Evolutionary conservation across 2,797 vertebrate genomes (phyloP), one percentile per base, ranked within the genome.

Genomic region (Spinibarbus caldwelli): DNA sequence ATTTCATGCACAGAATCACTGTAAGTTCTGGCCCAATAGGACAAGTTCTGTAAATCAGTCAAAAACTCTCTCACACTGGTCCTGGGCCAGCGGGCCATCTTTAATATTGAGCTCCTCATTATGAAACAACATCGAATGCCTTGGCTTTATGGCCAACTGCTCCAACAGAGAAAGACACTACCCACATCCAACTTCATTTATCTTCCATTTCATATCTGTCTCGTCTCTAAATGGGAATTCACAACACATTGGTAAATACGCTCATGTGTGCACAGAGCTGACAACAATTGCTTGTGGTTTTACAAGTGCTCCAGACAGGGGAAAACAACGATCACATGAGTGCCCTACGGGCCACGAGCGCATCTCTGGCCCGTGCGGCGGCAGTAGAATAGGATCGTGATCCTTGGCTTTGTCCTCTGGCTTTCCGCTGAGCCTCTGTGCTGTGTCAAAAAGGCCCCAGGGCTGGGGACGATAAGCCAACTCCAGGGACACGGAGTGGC

Each of bases 371-470:
- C 84, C 64, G 57, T 49, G 73, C 49, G 1, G 77, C 29, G 84
- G 78, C 73, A 78, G 66, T 62, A 81, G 81, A 87, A 87, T 57
- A 86, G 67, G 77, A 86, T 57, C 26, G 72, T 84, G 86, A 87
- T 87, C 85, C 82, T 87, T 86, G 86, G 84, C 82, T 87, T 86
- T 89, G 86, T 89, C 83, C 83, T 57, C 82, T 85, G 79, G 86
- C 83, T 86, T 86, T 89, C 75, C 45, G 19, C 76, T 78, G 75
- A 89, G 79, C 79, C 80, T 86, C 83, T 85, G 80, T 64, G 59
- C 67, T 45, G 66, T 85, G 82, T 88, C 80, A 87, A 85, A 88
- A 84, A 79, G 84, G 73, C 86, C 84, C 62, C 57, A 83, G 82
- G 79, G 83, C 73, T 78, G 57, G 78, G 85, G 67, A 86, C 80